Evolutionary conservation across 2,797 vertebrate species (phyloP).

Genomic region (Pangasius sanitwongsei): DNA sequence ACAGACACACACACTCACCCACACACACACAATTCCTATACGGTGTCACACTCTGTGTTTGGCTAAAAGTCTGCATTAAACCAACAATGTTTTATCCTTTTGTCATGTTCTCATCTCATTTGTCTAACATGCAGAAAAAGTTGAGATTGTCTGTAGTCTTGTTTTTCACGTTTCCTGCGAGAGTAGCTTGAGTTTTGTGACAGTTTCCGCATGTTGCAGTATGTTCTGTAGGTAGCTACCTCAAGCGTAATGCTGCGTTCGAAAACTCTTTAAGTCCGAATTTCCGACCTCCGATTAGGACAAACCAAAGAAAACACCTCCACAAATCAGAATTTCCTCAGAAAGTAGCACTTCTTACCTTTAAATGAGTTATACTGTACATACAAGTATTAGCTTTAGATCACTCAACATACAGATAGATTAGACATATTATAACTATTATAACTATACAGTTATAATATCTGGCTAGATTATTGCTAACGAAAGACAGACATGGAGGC

Average conservation of each 20-base stretch:
- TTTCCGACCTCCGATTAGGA: neutral
- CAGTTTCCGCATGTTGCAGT: neutral
- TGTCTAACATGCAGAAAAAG: neutral
- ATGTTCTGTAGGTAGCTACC: neutral
- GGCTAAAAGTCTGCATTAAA: neutral
- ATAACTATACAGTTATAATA: too few species aligned
- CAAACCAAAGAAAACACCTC: neutral
- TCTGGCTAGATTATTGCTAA: too few species aligned
- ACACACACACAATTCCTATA: neutral
- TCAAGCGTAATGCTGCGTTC: neutral
- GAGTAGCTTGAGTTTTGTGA: neutral
- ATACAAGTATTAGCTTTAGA: too few species aligned
- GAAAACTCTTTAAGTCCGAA: neutral
- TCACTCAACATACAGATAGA: too few species aligned
- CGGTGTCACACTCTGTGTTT: neutral
- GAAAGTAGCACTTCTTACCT: neutral
- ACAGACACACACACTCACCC: slow-evolving; percentile 1
- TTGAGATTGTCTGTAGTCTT: neutral
- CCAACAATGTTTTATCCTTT: too few species aligned
- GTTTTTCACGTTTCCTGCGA: neutral
- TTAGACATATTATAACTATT: too few species aligned
- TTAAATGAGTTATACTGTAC: too few species aligned
- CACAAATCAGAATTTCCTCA: neutral
- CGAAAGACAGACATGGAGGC: too few species aligned
- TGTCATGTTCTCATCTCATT: neutral